A percentile compares a stretch with the other conserved stretches of the same genome.
phyloP scores from a whole-genome alignment of 2,888 invertebrate species.

The Dynastes grantii region DNA sequence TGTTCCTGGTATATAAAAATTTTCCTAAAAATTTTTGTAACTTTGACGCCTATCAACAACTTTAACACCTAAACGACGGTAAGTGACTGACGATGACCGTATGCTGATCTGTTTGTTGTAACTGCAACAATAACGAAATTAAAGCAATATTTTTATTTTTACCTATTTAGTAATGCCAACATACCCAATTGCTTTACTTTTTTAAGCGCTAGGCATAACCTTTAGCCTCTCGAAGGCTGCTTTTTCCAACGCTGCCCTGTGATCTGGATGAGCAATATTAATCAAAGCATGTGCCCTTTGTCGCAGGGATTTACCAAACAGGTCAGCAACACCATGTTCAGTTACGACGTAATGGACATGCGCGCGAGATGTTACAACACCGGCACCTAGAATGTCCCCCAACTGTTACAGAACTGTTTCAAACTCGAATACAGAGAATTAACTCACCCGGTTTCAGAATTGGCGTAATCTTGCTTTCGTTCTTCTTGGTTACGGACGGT shows the following conservation, averaged over 20 bases:
- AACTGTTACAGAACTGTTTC: neutral
- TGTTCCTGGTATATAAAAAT: slow-evolving; percentile 18
- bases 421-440: neutral
- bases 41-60: slow-evolving; percentile 44
- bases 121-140: neutral
- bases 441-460: slow-evolving; percentile 82
- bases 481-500: slow-evolving; percentile 84
- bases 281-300: slow-evolving; percentile 94
- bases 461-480: slow-evolving; percentile 89
- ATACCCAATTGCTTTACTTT: slow-evolving; percentile 25
- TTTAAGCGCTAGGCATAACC: slow-evolving; percentile 80
- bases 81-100: slow-evolving; percentile 14
- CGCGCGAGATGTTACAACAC: slow-evolving; percentile 93
- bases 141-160: neutral
- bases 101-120: slow-evolving; percentile 29
- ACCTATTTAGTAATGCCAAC: neutral
- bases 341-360: slow-evolving; percentile 96
- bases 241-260: slow-evolving; percentile 87
- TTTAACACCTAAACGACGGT: slow-evolving; percentile 33
- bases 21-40: slow-evolving; percentile 28
- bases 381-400: slow-evolving; percentile 79
- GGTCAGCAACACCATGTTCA: slow-evolving; percentile 90
- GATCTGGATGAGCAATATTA: slow-evolving; percentile 91
- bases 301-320: slow-evolving; percentile 91
- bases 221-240: slow-evolving; percentile 89